Base-by-base conservation (phyloP, 2,113 vertebrate genomes). In the Leptosomus discolor region DNA sequence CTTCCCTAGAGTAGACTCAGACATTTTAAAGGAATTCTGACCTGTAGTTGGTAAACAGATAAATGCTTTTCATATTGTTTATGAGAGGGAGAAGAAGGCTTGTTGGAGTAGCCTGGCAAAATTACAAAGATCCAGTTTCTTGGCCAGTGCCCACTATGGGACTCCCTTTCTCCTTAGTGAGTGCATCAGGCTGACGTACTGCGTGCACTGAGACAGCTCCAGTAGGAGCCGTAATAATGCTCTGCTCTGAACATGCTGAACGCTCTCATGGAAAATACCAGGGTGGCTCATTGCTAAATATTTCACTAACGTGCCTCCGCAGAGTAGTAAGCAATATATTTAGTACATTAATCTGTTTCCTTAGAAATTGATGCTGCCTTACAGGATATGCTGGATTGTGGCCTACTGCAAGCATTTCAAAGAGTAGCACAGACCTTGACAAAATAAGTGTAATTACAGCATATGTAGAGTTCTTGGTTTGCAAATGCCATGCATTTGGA, bases 11-110 rank as follows among this genome's bases (percentile, higher is more conserved):
- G 34, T n/a, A 79, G 73, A 85, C 15, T 3, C 53, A 94, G 27
- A 30, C 2, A 37, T 97, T 95, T 94, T 37, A 85, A 89, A 95
- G 37, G 60, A 71, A 85, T 95, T 94, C 32, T 64, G 63, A 81
- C 17, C 73, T 81, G 68, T 56, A 74, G 50, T n/a, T 86, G 51
- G 68, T 89, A 90, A 96, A 71, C 73, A 78, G 75, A 84, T 56
- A 93, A 86, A 84, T 77, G 27, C 29, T 91, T 93, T 93, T 84
- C 61, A 82, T 87, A 19, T 1, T 83, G 56, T 80, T 92, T 78
- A 45, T 64, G 51, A 94, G 13, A 95, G 30, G 8, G 36, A 39
- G n/a, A 68, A 83, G 79, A 4, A 4, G 11, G 37, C 57, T 84
- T 68, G 39, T 85, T 92, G 79, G 76, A 87, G 4, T 41, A 81